phyloP scores from a whole-genome alignment of 2,797 vertebrate genomes.

The Acanthurus leucopareius region DNA sequence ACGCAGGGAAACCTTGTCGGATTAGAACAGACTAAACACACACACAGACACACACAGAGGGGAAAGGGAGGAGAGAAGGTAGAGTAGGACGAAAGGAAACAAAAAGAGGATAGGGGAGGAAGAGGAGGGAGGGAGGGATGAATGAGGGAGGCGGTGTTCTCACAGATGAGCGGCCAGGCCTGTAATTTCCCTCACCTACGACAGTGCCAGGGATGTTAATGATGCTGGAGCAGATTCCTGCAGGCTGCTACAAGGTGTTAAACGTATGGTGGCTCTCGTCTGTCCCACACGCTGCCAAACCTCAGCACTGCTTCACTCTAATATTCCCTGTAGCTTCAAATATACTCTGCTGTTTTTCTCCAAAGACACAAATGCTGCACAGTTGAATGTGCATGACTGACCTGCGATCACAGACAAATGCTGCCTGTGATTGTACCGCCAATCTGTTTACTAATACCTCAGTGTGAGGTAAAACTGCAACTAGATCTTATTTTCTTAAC shows the following conservation, averaged over 20 bases:
- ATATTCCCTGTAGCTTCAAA: background rate
- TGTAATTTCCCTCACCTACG: slow-evolving; percentile 37
- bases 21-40: slow-evolving; percentile 38
- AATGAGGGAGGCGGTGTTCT: slow-evolving; percentile 7
- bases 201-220: slow-evolving; percentile 59
- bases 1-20: slow-evolving; percentile 41
- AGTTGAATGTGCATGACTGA: background rate
- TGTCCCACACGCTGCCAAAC: slow-evolving; percentile 17
- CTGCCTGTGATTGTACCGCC: background rate
- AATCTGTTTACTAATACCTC: background rate
- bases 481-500: background rate
- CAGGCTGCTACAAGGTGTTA: slow-evolving; percentile 60
- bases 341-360: background rate
- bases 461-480: background rate
- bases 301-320: slow-evolving; percentile 1
- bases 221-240: slow-evolving; percentile 36
- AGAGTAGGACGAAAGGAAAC: background rate
- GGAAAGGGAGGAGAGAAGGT: slow-evolving; percentile 1
- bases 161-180: slow-evolving; percentile 43
- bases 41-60: background rate
- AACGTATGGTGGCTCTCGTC: slow-evolving; percentile 49
- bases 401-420: background rate
- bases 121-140: background rate
- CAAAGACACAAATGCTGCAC: background rate
- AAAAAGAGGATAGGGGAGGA: background rate